Conservation (phyloP, 2,113 vertebrate genomes). For the Mastomys coucha region DNA sequence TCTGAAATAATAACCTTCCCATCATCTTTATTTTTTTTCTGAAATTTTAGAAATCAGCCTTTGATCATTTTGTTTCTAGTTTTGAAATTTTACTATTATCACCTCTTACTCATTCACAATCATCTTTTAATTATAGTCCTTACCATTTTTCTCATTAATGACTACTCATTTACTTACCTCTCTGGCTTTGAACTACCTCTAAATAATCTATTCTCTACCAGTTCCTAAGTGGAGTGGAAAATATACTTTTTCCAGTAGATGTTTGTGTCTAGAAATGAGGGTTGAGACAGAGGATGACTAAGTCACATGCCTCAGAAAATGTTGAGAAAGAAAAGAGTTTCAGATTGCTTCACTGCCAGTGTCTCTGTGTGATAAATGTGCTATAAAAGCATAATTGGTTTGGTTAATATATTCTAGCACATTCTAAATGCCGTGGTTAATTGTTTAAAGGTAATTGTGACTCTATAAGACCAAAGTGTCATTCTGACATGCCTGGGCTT, state of each 20-base stretch:
- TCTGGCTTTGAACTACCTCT: background rate
- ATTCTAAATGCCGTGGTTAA: background rate
- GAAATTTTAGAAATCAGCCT: background rate
- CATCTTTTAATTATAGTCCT: background rate
- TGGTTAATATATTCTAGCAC: background rate
- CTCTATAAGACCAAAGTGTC: background rate
- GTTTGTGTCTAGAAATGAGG: background rate
- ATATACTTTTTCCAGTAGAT: background rate
- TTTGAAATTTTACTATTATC: background rate
- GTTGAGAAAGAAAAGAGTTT: background rate
- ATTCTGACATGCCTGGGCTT: background rate
- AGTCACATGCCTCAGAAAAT: background rate
- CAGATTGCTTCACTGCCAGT: background rate
- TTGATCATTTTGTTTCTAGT: background rate
- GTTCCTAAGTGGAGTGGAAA: no score
- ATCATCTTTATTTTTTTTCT: background rate
- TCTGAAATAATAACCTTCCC: background rate
- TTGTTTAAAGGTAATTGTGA: constrained; percentile 3
- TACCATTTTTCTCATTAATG: background rate
- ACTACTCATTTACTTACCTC: background rate
- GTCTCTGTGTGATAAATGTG: background rate
- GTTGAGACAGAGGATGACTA: background rate
- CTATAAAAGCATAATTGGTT: background rate
- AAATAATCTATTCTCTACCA: background rate
- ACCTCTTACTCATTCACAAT: background rate